Percentiles rank a stretch among this genome's conserved stretches.
Evolutionary conservation across 2,113 vertebrate genomes (phyloP).

Genomic region (Telmatochromis sp.): DNA sequence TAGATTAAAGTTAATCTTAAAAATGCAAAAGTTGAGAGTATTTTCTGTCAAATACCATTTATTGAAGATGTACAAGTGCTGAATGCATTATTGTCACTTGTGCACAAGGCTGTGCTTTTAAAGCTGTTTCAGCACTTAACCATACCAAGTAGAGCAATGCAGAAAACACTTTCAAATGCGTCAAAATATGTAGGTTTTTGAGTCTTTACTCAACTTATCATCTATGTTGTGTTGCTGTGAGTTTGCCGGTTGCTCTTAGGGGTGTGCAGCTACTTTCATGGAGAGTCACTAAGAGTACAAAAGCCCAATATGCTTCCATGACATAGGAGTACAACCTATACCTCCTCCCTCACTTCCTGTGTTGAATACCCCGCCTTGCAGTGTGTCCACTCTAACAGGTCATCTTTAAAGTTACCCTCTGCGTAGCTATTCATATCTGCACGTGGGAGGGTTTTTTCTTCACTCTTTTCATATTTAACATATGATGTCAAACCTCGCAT

Average conservation of each 20-base stretch:
- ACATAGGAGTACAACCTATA: not conserved
- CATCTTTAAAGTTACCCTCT: conserved; percentile 32
- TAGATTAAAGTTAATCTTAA: not conserved
- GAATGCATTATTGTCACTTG: not conserved
- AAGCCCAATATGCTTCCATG: conserved; percentile 21
- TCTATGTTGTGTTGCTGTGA: not conserved
- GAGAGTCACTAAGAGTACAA: not conserved
- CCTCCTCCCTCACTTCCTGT: conserved; percentile 61
- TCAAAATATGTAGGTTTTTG: not conserved
- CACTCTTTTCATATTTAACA: not conserved
- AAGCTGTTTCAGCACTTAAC: not conserved
- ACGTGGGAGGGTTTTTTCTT: not conserved
- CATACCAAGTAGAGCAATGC: not conserved
- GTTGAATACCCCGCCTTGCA: conserved; percentile 2
- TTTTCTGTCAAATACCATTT: not conserved
- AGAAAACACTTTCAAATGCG: not conserved
- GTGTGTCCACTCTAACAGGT: conserved; percentile 4
- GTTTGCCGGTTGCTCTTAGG: not conserved
- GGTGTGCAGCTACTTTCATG: not conserved
- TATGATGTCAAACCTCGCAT: not conserved
- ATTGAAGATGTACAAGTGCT: not conserved
- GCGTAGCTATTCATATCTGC: not conserved
- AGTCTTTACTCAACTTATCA: not conserved
- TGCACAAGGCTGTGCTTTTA: not conserved
- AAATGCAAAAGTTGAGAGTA: not conserved